Percentiles rank a stretch among this genome's conserved stretches.
These are phyloP conservation scores for Tachina grossa DNA, from an alignment of 2,888 invertebrate species.

Conservation along the genomic window DNA sequence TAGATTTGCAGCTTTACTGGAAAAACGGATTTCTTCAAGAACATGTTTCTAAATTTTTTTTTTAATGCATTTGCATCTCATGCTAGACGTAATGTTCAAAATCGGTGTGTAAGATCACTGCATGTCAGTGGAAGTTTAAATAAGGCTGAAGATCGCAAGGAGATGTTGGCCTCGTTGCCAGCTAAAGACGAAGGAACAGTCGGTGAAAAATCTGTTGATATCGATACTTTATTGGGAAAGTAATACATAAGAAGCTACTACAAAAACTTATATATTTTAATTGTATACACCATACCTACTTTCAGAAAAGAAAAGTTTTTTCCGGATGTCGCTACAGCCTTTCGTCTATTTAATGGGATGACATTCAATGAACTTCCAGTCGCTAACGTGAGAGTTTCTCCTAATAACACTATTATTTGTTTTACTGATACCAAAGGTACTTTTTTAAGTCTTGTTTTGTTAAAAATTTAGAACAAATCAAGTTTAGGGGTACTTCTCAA, in stretches of 20 bases:
- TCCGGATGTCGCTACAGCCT: constrained; percentile 89
- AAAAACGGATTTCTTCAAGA: too few relatives aligned
- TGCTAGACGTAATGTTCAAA: constrained; percentile 50
- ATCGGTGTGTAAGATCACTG: constrained; percentile 54
- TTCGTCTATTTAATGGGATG: constrained; percentile 88
- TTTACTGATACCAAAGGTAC: constrained; percentile 88
- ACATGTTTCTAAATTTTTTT: too few relatives aligned
- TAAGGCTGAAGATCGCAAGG: constrained; percentile 84
- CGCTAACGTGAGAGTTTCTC: constrained; percentile 90
- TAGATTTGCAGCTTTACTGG: too few relatives aligned
- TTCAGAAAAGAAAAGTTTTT: constrained; percentile 87
- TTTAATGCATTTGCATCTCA: too few relatives aligned
- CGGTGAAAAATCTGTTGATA: constrained; percentile 89
- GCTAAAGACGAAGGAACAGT: constrained; percentile 89
- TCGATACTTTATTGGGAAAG: constrained; percentile 87
- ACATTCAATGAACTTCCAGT: constrained; percentile 92
- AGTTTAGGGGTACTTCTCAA: too few relatives aligned
- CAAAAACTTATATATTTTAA: neutral
- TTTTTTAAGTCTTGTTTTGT: neutral
- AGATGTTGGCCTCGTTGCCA: constrained; percentile 84
- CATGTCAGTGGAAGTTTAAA: constrained; percentile 76
- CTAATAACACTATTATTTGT: constrained; percentile 94
- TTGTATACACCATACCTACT: neutral
- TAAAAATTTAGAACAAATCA: neutral
- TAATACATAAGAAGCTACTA: constrained; percentile 78